Percentiles rank a stretch among this genome's conserved stretches.
Conservation (phyloP, 2,888 invertebrate genomes). For the Dryadula phaetusa region DNA sequence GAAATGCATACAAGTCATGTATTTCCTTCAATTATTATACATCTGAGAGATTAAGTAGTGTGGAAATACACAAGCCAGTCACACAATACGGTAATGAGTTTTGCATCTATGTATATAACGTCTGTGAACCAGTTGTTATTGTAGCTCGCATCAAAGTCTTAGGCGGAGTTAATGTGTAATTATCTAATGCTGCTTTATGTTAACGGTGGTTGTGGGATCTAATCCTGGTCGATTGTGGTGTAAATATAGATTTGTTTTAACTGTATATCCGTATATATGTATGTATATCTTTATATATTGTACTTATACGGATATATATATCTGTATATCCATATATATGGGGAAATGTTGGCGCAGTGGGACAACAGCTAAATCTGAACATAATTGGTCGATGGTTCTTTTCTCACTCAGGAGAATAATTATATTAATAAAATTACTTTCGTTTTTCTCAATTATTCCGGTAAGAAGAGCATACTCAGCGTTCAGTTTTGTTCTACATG, state of each 20-base stretch:
- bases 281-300: too few species aligned
- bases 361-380: too few species aligned
- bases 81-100: conserved; percentile 20
- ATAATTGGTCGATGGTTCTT: too few species aligned
- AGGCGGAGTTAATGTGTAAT: not conserved
- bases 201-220: not conserved
- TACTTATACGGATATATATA: too few species aligned
- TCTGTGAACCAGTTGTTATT: conserved; percentile 5
- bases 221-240: not conserved
- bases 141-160: not conserved
- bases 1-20: not conserved
- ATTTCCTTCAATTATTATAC: not conserved
- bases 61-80: not conserved
- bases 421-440: too few species aligned
- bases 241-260: not conserved
- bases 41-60: not conserved
- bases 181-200: not conserved
- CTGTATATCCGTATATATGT: not conserved
- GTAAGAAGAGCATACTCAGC: too few species aligned
- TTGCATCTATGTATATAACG: not conserved
- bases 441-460: too few species aligned
- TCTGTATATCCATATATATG: too few species aligned
- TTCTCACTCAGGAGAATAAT: too few species aligned
- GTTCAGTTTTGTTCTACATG: too few species aligned
- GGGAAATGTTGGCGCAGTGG: too few species aligned